Base-by-base conservation (phyloP, 2,797 vertebrate genomes). In the Capromys pilorides region DNA sequence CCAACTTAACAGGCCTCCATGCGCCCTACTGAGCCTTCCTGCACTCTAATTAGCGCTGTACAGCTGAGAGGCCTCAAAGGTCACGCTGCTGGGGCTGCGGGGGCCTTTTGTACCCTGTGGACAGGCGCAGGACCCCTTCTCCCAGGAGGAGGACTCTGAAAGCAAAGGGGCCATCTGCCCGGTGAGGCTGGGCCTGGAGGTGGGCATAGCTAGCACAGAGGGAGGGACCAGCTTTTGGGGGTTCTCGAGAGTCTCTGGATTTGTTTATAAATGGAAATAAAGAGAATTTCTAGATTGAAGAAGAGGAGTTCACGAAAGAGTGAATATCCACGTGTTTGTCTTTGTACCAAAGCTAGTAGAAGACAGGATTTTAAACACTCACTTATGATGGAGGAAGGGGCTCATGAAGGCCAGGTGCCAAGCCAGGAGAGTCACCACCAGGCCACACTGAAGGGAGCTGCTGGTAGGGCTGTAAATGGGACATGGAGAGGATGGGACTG, bases 131-230 rank as follows among this genome's bases (percentile, higher is more conserved):
- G 73, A 4, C 41, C 67, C 73, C 73, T 77, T 77, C n/a, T 54
- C 0, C 7, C 6, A 0, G 13, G 61, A 45, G 26, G 21, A 69
- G 18, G 1, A 18, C 1, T 21, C 82, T 54, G 78, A 36, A 33
- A 1, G 4, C 0, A 11, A 24, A 6, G 31, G 1, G 9, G 1
- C 49, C 10, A 5, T 4, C 18, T 10, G 4, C 2, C 36, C 2
- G 13, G 62, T 0, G 3, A 39, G 51, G 54, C 49, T 14, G 26
- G 3, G 16, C 21, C 0, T 16, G 4, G 5, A 41, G 54, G 16
- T 62, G 2, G 16, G 57, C 8, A 0, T 16, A 3, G 54, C 0
- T 0, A 22, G 18, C n/a, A 2, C 33, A 1, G 2, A 11, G 31
- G 36, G 16, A 9, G 21, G 9, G 62, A 33, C 7, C 49, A 2